Base-by-base conservation (phyloP, 2,888 invertebrate genomes). In the Apamea epomidion region DNA sequence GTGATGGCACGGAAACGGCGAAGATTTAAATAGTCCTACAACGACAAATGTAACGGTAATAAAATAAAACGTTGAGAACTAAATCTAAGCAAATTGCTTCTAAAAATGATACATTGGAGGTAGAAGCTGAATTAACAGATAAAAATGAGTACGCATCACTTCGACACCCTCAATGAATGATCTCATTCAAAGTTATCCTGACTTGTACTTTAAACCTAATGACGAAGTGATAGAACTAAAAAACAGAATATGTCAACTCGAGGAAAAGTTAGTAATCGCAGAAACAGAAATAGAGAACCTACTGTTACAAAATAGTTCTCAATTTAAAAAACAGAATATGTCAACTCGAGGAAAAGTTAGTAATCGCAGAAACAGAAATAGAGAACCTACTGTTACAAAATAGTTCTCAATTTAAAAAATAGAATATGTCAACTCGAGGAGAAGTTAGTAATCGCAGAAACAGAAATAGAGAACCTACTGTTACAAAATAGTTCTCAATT, bases 241-340 rank as follows among this genome's bases (percentile, higher is more conserved):
- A 32, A 51, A 48, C 21, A 21, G 32, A 32, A 32, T 70, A 70
- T 21, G 51, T 70, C 51, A 7, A 54, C 70, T 70, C 14, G 51
- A 70, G 6, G 70, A 70, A 70, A 54, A 70, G 51, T 54, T 70
- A 25, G 6, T 14, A 25, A 54, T 54, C 7, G 70, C 70, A 51
- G 70, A 70, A 70, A 54, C 32, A 0, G 51, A 70, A 70, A 70
- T 70, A 25, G 70, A 70, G 32, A 70, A 54, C 21, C 32, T 70
- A 25, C 29, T 70, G 12, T 54, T 70, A 32, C n/a, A 70, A 70
- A 51, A n/a, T n/a, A n/a, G n/a, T n/a, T n/a, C n/a, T n/a, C n/a
- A n/a, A n/a, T n/a, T n/a, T 70, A 29, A 12, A 32, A n/a, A 51
- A 48, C 21, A 21, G 32, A 32, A 32, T 70, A 70, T 21, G 51